Evolutionary conservation across 2,888 invertebrate genomes (phyloP), one percentile per base, ranked within the genome.

Genomic region (Mylabris sibirica): DNA sequence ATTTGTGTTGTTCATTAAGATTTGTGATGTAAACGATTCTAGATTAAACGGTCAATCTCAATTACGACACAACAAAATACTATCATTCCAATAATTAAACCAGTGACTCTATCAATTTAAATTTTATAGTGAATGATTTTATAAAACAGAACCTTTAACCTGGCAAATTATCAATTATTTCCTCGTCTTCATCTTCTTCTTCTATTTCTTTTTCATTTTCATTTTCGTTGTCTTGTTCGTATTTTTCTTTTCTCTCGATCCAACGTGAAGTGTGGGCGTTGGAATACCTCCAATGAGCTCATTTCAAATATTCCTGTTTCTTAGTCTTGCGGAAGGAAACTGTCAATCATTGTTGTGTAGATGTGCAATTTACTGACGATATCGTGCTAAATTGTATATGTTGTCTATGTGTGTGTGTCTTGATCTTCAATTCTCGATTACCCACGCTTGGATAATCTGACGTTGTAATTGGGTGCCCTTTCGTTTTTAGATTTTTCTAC

Each of bases 391-490:
- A 5, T 53, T 53, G 12, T 53, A 24, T 53, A 53, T 22, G 57
- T 57, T 30, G 30, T 30, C 5, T 30, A 57, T 26, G 8, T 24
- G 24, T 24, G 11, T 53, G 17, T 22, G 17, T 67, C 64, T 66
- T 71, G 71, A 76, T 76, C 76, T 68, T 63, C 57, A 57, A 64
- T 69, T 60, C 65, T 60, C 66, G 61, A 67, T 70, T 77, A 77
- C 76, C 77, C 80, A 80, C 81, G 81, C 79, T 77, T 77, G 74
- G 57, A 26, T 57, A 72, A 72, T 75, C 77, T 82, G 83, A 83
- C 82, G 74, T 71, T 72, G 77, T 83, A 83, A 83, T 83, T 82
- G 82, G 78, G 77, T 77, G 78, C 79, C 76, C 78, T 76, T 79
- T 75, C 74, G 74, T 57, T 57, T 76, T 75, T 74, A 75, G 75